Evolutionary conservation across 1,140 invertebrate species (phyloP), one percentile per base, ranked within the genome.

Genomic region (Trachymyrmex cornetzi): DNA sequence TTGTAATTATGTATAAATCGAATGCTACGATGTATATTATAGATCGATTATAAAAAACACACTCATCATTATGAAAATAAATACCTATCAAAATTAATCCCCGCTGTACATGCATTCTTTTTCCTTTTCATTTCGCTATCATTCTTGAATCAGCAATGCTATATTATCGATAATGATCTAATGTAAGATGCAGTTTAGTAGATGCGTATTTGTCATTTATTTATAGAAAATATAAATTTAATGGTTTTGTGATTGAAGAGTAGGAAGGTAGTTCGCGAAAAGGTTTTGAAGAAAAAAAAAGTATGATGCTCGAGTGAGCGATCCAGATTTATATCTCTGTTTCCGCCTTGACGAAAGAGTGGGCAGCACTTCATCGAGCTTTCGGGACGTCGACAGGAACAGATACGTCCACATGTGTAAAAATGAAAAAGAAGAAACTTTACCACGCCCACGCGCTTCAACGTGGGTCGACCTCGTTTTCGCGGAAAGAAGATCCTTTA

Each of bases 11-110:
- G 94, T 95, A 95, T 95, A 95, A 95, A 95, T 91, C 89, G 92
- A 95, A 94, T 93, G 94, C 94, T 95, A 95, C 94, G 94, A 95
- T 95, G 95, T 95, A 95, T 95, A 95, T 95, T 95, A 95, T 95
- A 95, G 94, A 95, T 95, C 94, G 93, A 95, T 95, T 95, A 95
- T 95, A 94, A 95, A 94, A 92, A 95, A 95, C 94, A 94, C 77
- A 80, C 77, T 94, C 94, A 95, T 95, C 93, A 95, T 94, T 95
- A 95, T 94, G 91, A 95, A 94, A 95, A 94, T 94, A 95, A 95
- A 93, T 94, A 95, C 90, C 93, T 94, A 95, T 94, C 89, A 91
- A 95, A 95, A 93, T 92, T 92, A 93, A 89, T 85, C 48, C 38
- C n/a, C 55, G 77, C 6, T 50, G 19, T 44, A 75, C 16, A 5